Percentiles rank a stretch among this genome's conserved stretches.
Evolutionary conservation across 2,888 invertebrate species (phyloP).

Genomic region (Oligia fasciuncula): DNA sequence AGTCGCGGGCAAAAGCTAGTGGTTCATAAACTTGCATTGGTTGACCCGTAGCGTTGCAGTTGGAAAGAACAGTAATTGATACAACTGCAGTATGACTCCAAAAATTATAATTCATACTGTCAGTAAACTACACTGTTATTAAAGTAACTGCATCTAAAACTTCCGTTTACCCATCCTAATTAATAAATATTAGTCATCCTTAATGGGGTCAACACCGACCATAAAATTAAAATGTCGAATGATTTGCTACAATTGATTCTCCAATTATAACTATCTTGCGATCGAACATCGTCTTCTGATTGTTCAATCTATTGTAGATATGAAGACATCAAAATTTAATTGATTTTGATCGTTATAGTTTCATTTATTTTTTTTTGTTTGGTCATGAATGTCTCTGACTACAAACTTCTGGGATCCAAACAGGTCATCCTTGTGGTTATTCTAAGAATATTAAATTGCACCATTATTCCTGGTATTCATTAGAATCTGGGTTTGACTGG

Average conservation of each 20-base stretch:
- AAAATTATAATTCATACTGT: background rate
- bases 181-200: too few relatives aligned
- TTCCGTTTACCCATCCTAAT: constrained; percentile 29
- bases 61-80: background rate
- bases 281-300: constrained; percentile 43
- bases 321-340: constrained; percentile 52
- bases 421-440: constrained; percentile 13
- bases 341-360: constrained; percentile 40
- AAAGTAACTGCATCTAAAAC: constrained; percentile 39
- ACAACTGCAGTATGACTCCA: background rate
- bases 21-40: background rate
- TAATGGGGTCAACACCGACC: too few relatives aligned
- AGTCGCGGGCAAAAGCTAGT: too few relatives aligned
- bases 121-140: constrained; percentile 1
- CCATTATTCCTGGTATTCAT: constrained; percentile 29
- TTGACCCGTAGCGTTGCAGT: background rate
- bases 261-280: constrained; percentile 41
- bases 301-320: constrained; percentile 40
- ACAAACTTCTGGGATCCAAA: constrained; percentile 15
- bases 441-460: constrained; percentile 9
- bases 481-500: constrained; percentile 14
- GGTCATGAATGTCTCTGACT: constrained; percentile 4
- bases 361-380: constrained; percentile 40
- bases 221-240: too few relatives aligned
- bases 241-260: too few relatives aligned